phyloP scores from a whole-genome alignment of 2,113 vertebrate species.

The Phasianus colchicus region DNA sequence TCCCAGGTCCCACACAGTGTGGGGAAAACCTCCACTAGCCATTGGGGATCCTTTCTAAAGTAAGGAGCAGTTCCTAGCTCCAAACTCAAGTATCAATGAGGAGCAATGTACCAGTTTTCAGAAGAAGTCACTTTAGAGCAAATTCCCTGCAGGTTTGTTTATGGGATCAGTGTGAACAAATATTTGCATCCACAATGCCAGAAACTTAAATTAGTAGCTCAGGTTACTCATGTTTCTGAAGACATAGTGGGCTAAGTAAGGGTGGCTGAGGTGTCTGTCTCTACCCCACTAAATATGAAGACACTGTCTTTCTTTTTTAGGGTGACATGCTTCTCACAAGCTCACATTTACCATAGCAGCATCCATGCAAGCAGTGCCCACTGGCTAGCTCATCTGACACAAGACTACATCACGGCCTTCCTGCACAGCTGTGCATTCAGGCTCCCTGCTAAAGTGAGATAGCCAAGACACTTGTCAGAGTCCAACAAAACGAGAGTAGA shows the following conservation, averaged over 20 bases:
- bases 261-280: neutral
- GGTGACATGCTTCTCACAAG: neutral
- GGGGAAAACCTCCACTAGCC: neutral
- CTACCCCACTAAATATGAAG: neutral
- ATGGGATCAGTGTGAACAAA: neutral
- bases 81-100: neutral
- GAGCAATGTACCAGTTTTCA: neutral
- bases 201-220: neutral
- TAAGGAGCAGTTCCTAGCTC: neutral
- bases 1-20: neutral
- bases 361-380: neutral
- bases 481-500: neutral
- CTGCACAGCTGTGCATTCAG: neutral
- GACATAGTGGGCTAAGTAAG: neutral
- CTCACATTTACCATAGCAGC: neutral
- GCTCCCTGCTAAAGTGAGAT: neutral
- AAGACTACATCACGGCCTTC: neutral
- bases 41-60: neutral
- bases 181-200: rapidly evolving
- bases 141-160: neutral
- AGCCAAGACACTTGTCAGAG: neutral
- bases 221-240: neutral
- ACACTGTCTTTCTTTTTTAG: neutral
- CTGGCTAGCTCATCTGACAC: neutral
- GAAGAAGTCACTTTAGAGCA: neutral